phyloP scores from a whole-genome alignment of 1,140 invertebrate genomes.

The Oryctes rhinoceros region DNA sequence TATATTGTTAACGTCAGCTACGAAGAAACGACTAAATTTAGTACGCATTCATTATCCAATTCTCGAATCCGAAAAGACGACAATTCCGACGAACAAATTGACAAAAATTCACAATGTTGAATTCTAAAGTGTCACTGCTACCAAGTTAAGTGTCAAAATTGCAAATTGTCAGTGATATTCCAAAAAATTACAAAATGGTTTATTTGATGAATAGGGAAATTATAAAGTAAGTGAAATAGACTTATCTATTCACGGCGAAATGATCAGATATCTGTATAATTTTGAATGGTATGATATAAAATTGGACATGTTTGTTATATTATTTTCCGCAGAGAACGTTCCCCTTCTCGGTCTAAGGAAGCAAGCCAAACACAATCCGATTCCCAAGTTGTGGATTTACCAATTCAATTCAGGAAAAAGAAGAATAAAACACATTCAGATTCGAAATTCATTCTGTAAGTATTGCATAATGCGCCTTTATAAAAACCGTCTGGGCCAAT shows the following conservation, averaged over 20 bases:
- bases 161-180: neutral
- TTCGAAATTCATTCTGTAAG: conserved; percentile 31
- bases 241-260: no score
- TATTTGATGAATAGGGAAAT: neutral
- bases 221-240: conserved; percentile 1
- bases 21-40: no score
- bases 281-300: no score
- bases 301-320: neutral
- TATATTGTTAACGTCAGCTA: no score
- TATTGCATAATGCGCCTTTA: neutral
- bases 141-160: neutral
- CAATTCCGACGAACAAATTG: no score
- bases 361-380: conserved; percentile 20
- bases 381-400: conserved; percentile 27
- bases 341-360: neutral
- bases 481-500: no score
- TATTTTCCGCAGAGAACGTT: conserved; percentile 26
- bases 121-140: no score
- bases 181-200: neutral
- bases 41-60: no score
- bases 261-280: no score
- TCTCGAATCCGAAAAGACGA: no score
- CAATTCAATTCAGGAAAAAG: conserved; percentile 33
- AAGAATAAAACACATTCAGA: conserved; percentile 34
- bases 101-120: no score